A percentile compares a stretch with the other conserved stretches of the same genome.
phyloP scores from a whole-genome alignment of 2,797 vertebrate species.

The Setipinna tenuifilis region DNA sequence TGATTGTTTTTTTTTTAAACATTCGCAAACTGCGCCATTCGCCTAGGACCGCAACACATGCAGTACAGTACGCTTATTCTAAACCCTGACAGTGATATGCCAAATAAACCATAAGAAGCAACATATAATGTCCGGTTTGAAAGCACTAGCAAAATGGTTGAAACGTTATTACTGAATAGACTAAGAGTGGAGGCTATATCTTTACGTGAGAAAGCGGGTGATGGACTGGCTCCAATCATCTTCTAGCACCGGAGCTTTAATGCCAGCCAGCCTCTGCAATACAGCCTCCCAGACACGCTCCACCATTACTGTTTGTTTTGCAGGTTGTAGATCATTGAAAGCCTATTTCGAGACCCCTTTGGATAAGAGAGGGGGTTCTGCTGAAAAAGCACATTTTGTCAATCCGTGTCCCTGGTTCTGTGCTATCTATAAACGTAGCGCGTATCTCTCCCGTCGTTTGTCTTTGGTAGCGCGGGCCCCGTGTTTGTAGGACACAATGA shows the following conservation, averaged over 20 bases:
- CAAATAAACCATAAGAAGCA: not conserved
- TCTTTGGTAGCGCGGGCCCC: not conserved
- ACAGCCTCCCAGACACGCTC: slow-evolving; percentile 35
- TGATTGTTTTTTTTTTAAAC: not conserved
- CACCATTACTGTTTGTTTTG: slow-evolving; percentile 50
- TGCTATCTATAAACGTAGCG: slow-evolving; percentile 18
- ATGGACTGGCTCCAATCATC: not conserved
- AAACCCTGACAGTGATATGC: not conserved
- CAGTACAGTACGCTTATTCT: not conserved
- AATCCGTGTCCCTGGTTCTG: slow-evolving; percentile 41
- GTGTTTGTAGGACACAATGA: slow-evolving; percentile 38
- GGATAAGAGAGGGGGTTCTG: slow-evolving; percentile 48
- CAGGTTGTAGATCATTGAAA: slow-evolving; percentile 50
- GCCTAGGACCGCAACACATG: not conserved
- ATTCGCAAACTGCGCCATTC: not conserved
- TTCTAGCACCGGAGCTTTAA: not conserved
- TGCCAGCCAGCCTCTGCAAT: slow-evolving; percentile 26
- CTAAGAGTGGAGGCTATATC: not conserved
- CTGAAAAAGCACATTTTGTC: slow-evolving; percentile 61
- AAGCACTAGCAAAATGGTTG: not conserved
- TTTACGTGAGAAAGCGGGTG: not conserved
- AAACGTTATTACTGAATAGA: not conserved
- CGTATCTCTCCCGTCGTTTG: slow-evolving; percentile 39
- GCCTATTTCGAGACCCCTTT: slow-evolving; percentile 42
- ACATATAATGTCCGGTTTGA: not conserved